Evolutionary conservation across 2,797 vertebrate genomes (phyloP).

Genomic region (Sus cebifrons): DNA sequence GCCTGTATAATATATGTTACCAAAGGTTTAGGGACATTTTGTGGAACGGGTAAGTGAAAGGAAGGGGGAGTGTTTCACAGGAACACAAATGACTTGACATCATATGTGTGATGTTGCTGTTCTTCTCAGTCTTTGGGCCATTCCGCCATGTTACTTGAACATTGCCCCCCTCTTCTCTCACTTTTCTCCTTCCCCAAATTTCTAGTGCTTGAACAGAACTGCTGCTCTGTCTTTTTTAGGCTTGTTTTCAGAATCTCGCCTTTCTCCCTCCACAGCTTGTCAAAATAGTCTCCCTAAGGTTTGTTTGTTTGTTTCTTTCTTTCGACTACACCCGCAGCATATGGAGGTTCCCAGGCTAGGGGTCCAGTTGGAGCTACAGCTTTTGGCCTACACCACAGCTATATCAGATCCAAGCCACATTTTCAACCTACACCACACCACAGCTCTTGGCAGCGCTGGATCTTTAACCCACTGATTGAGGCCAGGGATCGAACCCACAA

Average conservation of each 20-base stretch:
- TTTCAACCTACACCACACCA: too few relatives aligned
- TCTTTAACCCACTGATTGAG: too few relatives aligned
- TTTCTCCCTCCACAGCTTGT: not conserved
- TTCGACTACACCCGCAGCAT: too few relatives aligned
- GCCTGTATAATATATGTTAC: not conserved
- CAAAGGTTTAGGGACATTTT: constrained; percentile 31
- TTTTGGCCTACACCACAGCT: too few relatives aligned
- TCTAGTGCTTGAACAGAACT: not conserved
- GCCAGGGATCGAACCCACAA: too few relatives aligned
- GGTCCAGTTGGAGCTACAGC: too few relatives aligned
- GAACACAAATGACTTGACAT: not conserved
- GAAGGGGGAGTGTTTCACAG: not conserved
- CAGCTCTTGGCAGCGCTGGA: too few relatives aligned
- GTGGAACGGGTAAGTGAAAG: not conserved
- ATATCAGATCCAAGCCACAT: too few relatives aligned
- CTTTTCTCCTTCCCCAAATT: not conserved
- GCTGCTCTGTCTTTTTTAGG: not conserved
- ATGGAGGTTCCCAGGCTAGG: too few relatives aligned
- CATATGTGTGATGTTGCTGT: not conserved
- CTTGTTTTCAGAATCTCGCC: not conserved
- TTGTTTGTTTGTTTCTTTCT: too few relatives aligned
- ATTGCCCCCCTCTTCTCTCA: not conserved
- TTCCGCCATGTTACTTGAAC: too few relatives aligned
- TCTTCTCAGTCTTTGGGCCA: not conserved
- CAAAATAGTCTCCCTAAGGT: not conserved